phyloP scores from a whole-genome alignment of 2,888 invertebrate species.

The Hydropsyche betteni region DNA sequence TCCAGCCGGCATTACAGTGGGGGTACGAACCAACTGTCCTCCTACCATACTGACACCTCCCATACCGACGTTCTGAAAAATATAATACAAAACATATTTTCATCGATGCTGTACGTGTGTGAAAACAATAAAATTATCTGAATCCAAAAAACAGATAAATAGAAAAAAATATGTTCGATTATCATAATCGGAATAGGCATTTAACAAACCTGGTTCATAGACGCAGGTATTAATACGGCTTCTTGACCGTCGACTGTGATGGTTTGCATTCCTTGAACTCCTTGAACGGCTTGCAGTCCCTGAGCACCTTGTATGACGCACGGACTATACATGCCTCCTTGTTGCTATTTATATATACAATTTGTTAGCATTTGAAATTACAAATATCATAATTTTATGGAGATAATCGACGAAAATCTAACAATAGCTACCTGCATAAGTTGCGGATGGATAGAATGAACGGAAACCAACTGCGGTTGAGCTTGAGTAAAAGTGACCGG shows the following conservation, averaged over 20 bases:
- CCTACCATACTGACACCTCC: slow-evolving; percentile 65
- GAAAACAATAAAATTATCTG: slow-evolving; percentile 8
- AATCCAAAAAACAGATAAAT: not conserved
- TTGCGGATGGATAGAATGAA: slow-evolving; percentile 63
- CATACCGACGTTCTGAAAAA: slow-evolving; percentile 64
- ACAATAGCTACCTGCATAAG: slow-evolving; percentile 60
- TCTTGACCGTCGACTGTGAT: slow-evolving; percentile 94
- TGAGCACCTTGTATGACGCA: slow-evolving; percentile 59
- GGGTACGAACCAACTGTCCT: slow-evolving; percentile 81
- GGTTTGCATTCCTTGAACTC: slow-evolving; percentile 86
- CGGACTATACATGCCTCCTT: slow-evolving; percentile 60
- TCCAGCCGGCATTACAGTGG: slow-evolving; percentile 72
- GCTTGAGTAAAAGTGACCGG: slow-evolving; percentile 56
- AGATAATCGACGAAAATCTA: slow-evolving; percentile 1
- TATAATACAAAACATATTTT: not conserved
- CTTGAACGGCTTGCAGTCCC: slow-evolving; percentile 56
- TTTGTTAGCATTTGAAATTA: not conserved
- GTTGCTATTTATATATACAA: slow-evolving; percentile 56
- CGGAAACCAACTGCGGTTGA: slow-evolving; percentile 48
- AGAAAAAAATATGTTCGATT: no score
- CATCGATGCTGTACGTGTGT: not conserved
- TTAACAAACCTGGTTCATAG: slow-evolving; percentile 67
- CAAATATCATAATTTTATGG: slow-evolving; percentile 6
- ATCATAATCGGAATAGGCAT: no score
- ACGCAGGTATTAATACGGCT: slow-evolving; percentile 88